These are phyloP conservation scores for Pentalonia nigronervosa DNA, from an alignment of 1,140 invertebrate genomes.

Conservation along the genomic window DNA sequence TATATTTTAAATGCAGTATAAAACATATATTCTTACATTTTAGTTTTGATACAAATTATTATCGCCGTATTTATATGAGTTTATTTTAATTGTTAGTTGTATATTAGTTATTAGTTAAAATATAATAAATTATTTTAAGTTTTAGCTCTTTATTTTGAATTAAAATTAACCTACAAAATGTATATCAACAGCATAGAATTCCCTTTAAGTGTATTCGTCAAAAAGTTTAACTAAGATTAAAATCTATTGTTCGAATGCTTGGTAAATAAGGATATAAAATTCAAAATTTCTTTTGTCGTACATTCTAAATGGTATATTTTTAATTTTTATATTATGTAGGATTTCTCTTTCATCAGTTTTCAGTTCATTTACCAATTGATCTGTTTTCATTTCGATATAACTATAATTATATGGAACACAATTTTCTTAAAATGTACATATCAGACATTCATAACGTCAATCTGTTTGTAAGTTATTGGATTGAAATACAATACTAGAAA, in stretches of 20 bases:
- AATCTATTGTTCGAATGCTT: neutral
- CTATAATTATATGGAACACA: neutral
- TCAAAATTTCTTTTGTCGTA: neutral
- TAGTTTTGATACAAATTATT: too few species aligned
- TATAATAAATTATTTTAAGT: too few species aligned
- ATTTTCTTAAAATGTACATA: neutral
- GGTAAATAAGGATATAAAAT: neutral
- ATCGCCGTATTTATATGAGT: too few species aligned
- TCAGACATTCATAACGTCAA: neutral
- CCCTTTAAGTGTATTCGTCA: too few species aligned
- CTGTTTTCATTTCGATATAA: neutral
- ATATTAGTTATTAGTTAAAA: too few species aligned
- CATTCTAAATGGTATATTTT: neutral
- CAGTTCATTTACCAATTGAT: neutral
- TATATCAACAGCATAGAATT: too few species aligned
- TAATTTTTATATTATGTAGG: neutral
- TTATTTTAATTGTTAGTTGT: too few species aligned
- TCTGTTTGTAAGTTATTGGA: neutral
- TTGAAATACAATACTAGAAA: slow-evolving; percentile 18
- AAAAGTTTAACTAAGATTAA: too few species aligned
- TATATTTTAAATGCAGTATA: too few species aligned
- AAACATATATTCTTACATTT: too few species aligned
- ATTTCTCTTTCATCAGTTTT: neutral
- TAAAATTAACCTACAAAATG: too few species aligned
- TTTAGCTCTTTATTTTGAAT: too few species aligned